Evolutionary conservation across 1,140 invertebrate genomes (phyloP).

Genomic region (honey bee (Apis mellifera)): DNA sequence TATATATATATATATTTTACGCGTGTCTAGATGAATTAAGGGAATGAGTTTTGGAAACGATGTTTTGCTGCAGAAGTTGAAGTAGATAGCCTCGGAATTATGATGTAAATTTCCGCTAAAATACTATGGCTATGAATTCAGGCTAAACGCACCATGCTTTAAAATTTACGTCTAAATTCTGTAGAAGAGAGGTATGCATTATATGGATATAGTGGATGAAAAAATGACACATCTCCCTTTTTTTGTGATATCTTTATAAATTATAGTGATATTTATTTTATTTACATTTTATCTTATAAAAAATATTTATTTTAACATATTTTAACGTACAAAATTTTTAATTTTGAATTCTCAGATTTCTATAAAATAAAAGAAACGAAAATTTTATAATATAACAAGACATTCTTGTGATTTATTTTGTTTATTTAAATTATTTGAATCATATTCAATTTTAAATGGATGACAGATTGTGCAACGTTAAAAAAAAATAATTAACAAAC

Average conservation of each 20-base stretch:
- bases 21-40: not conserved
- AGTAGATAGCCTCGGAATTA: not conserved
- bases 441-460: not conserved
- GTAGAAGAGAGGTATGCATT: not conserved
- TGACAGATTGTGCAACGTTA: too few relatives aligned
- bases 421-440: too few relatives aligned
- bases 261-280: not conserved
- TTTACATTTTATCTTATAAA: too few relatives aligned
- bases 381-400: not conserved
- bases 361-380: too few relatives aligned
- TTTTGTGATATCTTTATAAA: too few relatives aligned
- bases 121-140: not conserved
- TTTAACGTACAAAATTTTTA: too few relatives aligned
- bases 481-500: too few relatives aligned
- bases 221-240: not conserved
- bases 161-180: not conserved
- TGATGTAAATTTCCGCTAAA: constrained; percentile 7
- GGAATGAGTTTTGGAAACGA: not conserved
- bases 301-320: too few relatives aligned
- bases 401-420: too few relatives aligned
- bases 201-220: not conserved
- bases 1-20: not conserved
- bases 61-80: not conserved
- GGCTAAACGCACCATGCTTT: not conserved
- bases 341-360: too few relatives aligned